Conservation (phyloP, 2,888 invertebrate genomes). For the Polydrusus cervinus region DNA sequence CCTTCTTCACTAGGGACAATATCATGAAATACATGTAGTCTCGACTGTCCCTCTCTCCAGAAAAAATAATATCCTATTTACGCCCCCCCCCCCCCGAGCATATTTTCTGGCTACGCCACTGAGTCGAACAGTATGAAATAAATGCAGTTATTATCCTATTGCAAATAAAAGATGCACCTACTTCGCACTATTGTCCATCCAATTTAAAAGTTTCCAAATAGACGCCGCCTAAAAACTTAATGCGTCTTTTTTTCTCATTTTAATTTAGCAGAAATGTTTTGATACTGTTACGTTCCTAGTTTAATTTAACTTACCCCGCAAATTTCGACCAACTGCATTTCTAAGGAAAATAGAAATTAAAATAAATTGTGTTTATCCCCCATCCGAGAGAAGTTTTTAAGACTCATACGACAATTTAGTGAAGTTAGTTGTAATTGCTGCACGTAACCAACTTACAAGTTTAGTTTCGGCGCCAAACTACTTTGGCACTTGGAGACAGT, state of each 20-base stretch:
- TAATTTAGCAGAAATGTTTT: background rate
- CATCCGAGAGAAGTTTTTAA: background rate
- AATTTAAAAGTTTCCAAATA: too few relatives aligned
- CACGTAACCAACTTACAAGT: conserved; percentile 36
- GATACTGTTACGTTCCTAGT: background rate
- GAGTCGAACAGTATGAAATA: too few relatives aligned
- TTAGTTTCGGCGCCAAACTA: conserved; percentile 29
- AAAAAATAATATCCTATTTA: too few relatives aligned
- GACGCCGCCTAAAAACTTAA: too few relatives aligned
- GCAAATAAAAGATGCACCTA: too few relatives aligned
- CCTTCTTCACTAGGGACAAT: too few relatives aligned
- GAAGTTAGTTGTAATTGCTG: conserved; percentile 33
- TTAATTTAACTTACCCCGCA: conserved; percentile 8
- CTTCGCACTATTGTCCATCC: too few relatives aligned
- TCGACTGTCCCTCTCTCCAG: too few relatives aligned
- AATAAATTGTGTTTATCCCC: conserved; percentile 25
- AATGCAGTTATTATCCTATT: too few relatives aligned
- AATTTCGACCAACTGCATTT: conserved; percentile 14
- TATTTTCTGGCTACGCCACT: too few relatives aligned
- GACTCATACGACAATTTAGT: conserved; percentile 13
- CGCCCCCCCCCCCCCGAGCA: too few relatives aligned
- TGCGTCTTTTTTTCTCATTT: background rate
- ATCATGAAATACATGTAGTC: too few relatives aligned
- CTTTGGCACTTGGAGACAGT: conserved; percentile 12
- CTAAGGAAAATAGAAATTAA: conserved; percentile 12